A percentile compares a stretch with the other conserved stretches of the same genome.
phyloP scores from a whole-genome alignment of 2,888 invertebrate species.

The Acronicta leporina region DNA sequence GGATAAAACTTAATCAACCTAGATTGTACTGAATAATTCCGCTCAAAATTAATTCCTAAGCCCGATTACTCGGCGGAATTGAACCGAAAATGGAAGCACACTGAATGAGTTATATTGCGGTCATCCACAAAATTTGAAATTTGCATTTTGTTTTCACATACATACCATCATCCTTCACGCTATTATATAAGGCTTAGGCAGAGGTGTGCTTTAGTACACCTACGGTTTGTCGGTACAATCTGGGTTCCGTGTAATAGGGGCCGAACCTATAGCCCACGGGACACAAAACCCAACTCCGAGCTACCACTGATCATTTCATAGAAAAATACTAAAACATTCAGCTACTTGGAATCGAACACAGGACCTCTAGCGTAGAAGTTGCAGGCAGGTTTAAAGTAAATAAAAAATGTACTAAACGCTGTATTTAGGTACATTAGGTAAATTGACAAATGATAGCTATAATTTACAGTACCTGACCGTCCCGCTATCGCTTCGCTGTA shows the following conservation, averaged over 20 bases:
- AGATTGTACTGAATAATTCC: constrained; percentile 4
- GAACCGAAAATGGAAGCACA: not conserved
- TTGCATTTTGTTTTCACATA: constrained; percentile 30
- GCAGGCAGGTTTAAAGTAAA: constrained; percentile 14
- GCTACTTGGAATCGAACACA: no score
- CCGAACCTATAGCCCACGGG: no score
- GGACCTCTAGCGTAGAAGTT: no score
- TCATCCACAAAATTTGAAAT: constrained; percentile 43
- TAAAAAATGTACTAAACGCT: not conserved
- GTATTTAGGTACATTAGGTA: constrained; percentile 7
- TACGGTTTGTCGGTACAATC: no score
- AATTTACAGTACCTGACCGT: constrained; percentile 39
- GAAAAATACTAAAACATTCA: no score
- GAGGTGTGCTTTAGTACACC: no score
- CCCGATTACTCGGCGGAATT: constrained; percentile 8
- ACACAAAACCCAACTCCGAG: no score
- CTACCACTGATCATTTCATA: no score
- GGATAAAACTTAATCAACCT: not conserved
- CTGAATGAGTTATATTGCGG: constrained; percentile 21
- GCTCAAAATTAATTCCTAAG: constrained; percentile 4
- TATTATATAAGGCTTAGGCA: no score
- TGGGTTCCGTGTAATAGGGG: no score
- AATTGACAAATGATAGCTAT: constrained; percentile 33
- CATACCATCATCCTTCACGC: no score
- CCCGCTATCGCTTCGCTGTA: constrained; percentile 33